These are phyloP conservation scores for Polyploca ridens DNA, from an alignment of 2,888 invertebrate genomes.

Conservation along the genomic window DNA sequence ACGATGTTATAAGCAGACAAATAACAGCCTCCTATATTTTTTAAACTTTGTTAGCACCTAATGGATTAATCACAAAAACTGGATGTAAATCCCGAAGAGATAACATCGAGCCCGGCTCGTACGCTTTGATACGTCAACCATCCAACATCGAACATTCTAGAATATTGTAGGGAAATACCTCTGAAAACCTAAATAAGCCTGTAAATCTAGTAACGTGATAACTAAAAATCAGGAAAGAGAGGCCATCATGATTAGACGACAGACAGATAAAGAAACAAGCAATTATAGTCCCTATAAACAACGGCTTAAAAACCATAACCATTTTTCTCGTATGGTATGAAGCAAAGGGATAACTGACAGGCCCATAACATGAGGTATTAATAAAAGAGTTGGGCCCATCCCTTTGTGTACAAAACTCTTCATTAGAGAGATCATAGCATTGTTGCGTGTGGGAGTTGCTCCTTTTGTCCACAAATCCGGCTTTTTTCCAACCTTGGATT, in stretches of 20 bases:
- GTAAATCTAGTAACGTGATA: neutral
- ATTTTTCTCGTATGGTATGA: neutral
- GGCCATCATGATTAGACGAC: neutral
- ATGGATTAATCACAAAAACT: neutral
- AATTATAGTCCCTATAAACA: neutral
- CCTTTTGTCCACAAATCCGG: conserved; percentile 62
- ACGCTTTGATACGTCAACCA: neutral
- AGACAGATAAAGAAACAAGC: neutral
- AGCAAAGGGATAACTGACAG: conserved; percentile 10
- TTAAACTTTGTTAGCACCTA: neutral
- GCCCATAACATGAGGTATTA: conserved; percentile 66
- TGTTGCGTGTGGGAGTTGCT: conserved; percentile 64
- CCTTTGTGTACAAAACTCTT: conserved; percentile 81
- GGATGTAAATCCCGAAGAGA: neutral
- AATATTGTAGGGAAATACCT: neutral
- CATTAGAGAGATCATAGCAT: conserved; percentile 80
- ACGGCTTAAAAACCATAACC: neutral
- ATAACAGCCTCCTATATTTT: neutral
- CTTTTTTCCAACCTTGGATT: conserved; percentile 51
- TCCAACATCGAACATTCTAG: neutral
- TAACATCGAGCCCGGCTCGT: neutral
- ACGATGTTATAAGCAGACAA: neutral
- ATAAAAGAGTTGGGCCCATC: conserved; percentile 69
- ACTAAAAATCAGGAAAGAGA: neutral
- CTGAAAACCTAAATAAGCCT: neutral